phyloP scores from a whole-genome alignment of 2,888 invertebrate species.

The Petrophora chlorosata region DNA sequence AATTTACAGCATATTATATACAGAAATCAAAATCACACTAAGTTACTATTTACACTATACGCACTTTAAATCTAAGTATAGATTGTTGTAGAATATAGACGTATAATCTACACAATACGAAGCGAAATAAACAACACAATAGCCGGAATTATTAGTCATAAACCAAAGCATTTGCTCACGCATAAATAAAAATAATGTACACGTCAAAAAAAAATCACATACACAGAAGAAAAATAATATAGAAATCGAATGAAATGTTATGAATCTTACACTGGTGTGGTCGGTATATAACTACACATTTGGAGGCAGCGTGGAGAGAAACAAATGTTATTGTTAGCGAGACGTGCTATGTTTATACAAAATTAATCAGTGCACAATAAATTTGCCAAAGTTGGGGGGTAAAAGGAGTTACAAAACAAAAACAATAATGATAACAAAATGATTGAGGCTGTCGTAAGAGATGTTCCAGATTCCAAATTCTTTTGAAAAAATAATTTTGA shows the following conservation, averaged over 20 bases:
- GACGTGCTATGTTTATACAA: conserved; percentile 48
- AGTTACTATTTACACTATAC: conserved; percentile 9
- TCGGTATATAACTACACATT: conserved; percentile 80
- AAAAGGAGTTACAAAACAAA: conserved; percentile 36
- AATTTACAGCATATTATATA: conserved; percentile 33
- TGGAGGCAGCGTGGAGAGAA: conserved; percentile 79
- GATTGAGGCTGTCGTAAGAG: conserved; percentile 67
- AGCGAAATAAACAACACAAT: conserved; percentile 6
- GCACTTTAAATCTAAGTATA: not conserved
- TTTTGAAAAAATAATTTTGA: not conserved
- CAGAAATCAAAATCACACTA: conserved; percentile 1
- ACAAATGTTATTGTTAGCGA: conserved; percentile 59
- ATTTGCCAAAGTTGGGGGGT: conserved; percentile 23
- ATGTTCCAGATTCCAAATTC: conserved; percentile 64
- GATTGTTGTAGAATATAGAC: no score
- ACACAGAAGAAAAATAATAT: conserved; percentile 30
- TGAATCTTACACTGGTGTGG: conserved; percentile 87
- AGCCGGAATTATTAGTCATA: conserved; percentile 13
- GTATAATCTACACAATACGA: no score
- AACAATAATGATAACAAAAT: conserved; percentile 37
- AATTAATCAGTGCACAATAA: conserved; percentile 1
- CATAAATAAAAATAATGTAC: conserved; percentile 32
- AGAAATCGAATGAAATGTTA: conserved; percentile 43
- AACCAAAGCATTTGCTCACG: conserved; percentile 30
- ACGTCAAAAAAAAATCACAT: conserved; percentile 26